Conservation (phyloP, 2,797 vertebrate species). For the Tarsius wallacei region DNA sequence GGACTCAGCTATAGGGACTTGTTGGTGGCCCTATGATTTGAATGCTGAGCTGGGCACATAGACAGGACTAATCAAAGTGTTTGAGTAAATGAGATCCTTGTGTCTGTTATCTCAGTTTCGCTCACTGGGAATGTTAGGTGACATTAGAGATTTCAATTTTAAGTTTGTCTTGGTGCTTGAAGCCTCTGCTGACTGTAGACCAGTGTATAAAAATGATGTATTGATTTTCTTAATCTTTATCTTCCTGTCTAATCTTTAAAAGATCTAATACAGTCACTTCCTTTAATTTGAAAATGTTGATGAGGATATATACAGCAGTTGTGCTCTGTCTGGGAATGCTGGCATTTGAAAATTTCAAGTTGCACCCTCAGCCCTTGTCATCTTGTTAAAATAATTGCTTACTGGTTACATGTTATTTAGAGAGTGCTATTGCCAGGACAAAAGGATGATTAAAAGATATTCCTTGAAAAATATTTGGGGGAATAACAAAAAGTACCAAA, state of each 20-base stretch:
- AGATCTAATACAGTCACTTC: constrained; percentile 50
- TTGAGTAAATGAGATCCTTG: background rate
- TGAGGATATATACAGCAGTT: constrained; percentile 28
- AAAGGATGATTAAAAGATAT: background rate
- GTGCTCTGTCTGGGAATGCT: constrained; percentile 9
- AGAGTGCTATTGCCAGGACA: background rate
- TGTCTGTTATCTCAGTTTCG: background rate
- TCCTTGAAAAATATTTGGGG: background rate
- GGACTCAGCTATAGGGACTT: background rate
- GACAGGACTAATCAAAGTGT: background rate
- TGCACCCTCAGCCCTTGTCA: background rate
- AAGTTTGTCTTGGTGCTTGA: constrained; percentile 13
- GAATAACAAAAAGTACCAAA: background rate
- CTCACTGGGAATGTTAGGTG: background rate
- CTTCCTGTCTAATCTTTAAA: constrained; percentile 8
- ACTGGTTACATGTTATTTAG: background rate
- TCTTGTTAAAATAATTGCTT: constrained; percentile 62
- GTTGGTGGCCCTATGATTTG: background rate
- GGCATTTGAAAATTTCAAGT: constrained; percentile 34
- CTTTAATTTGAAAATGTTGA: background rate
- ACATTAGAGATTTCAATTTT: background rate
- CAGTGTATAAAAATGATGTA: background rate
- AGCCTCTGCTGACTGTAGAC: background rate
- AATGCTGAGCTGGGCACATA: background rate
- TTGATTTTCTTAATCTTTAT: constrained; percentile 22